Evolutionary conservation across 2,888 invertebrate genomes (phyloP).

Genomic region (Cerceris rybyensis): DNA sequence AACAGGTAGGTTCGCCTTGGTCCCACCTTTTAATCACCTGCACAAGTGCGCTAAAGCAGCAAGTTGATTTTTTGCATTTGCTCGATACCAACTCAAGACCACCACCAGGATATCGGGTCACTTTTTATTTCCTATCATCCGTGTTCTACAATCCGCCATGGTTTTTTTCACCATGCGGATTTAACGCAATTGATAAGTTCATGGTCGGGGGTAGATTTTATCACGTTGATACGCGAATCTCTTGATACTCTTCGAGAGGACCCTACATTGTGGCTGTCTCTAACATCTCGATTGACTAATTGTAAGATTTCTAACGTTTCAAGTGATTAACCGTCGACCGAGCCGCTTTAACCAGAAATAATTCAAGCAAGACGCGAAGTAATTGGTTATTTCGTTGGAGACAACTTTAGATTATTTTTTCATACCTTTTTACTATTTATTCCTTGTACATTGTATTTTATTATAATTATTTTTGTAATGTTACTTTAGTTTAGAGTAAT

Average conservation of each 20-base stretch:
- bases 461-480: not conserved
- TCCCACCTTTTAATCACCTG: constrained; percentile 63
- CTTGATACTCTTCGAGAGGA: not conserved
- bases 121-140: not conserved
- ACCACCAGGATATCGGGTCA: constrained; percentile 71
- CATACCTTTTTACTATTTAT: not conserved
- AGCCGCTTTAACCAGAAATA: constrained; percentile 52
- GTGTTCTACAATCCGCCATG: not conserved
- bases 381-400: constrained; percentile 14
- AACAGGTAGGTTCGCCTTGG: constrained; percentile 88
- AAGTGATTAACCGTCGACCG: constrained; percentile 65
- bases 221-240: constrained; percentile 17
- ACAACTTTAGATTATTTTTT: not conserved
- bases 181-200: constrained; percentile 6
- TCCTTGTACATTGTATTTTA: not conserved
- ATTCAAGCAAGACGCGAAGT: not conserved
- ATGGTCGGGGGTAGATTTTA: constrained; percentile 43
- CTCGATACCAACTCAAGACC: constrained; percentile 79
- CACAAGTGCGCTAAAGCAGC: constrained; percentile 73
- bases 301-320: constrained; percentile 22
- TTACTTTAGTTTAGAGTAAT: too few species aligned
- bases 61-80: constrained; percentile 71
- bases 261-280: not conserved
- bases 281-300: constrained; percentile 9
- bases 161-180: not conserved